Evolutionary conservation across 2,797 vertebrate species (phyloP).

Genomic region (Phrynocephalus forsythii): DNA sequence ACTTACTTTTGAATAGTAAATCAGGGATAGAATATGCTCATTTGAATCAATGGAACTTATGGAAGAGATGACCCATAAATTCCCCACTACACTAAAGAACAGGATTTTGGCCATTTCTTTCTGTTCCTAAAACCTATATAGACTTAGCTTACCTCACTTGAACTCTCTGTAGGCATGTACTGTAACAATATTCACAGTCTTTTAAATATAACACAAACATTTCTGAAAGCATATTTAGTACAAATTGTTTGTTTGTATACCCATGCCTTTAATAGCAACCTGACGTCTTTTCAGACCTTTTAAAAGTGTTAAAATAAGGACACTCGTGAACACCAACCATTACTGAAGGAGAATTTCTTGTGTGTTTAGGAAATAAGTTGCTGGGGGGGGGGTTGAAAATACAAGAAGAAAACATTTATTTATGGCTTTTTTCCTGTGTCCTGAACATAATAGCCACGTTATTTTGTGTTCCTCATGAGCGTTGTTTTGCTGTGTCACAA

Average conservation of each 20-base stretch:
- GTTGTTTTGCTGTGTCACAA: background rate
- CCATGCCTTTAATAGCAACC: background rate
- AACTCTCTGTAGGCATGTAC: background rate
- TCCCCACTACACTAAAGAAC: too few species aligned
- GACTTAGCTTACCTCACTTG: background rate
- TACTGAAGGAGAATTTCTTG: background rate
- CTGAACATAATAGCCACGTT: background rate
- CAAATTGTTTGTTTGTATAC: background rate
- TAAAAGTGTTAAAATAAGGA: background rate
- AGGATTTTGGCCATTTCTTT: background rate
- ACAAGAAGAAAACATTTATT: background rate
- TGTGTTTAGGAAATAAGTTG: background rate
- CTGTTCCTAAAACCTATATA: background rate
- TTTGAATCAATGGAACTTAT: too few species aligned
- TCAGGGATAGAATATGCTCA: too few species aligned
- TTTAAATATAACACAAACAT: too few species aligned
- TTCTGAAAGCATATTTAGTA: background rate
- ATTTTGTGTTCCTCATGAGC: background rate
- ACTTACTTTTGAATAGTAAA: too few species aligned
- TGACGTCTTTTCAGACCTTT: background rate
- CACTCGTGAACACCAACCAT: background rate
- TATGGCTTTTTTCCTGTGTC: background rate
- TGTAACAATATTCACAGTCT: background rate
- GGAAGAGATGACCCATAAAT: too few species aligned
- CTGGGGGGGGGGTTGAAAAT: background rate